phyloP scores from a whole-genome alignment of 2,888 invertebrate species.

The Arenicola marina region DNA sequence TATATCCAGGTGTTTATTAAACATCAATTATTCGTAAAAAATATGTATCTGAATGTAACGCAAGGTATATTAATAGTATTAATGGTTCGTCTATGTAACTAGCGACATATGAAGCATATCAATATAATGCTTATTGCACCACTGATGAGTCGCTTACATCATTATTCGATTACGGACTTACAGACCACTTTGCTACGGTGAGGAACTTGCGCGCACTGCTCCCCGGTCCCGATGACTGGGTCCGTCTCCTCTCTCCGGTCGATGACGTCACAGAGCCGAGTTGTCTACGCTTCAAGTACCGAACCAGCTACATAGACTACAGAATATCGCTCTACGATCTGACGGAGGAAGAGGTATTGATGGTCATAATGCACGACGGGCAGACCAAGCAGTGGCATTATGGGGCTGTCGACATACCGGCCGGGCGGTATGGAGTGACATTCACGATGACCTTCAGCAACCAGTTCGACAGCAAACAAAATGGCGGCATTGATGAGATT shows the following conservation, averaged over 20 bases:
- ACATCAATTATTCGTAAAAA: too few species aligned
- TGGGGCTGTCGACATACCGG: slow-evolving; percentile 2
- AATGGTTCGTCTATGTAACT: too few species aligned
- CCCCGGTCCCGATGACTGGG: too few species aligned
- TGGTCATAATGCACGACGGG: slow-evolving; percentile 25
- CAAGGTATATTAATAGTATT: too few species aligned
- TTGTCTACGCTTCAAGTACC: slow-evolving; percentile 23
- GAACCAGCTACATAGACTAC: slow-evolving; percentile 25
- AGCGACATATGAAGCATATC: too few species aligned
- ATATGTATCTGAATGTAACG: too few species aligned
- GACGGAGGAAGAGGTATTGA: slow-evolving; percentile 2
- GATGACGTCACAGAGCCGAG: slow-evolving; percentile 6
- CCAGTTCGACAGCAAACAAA: not conserved
- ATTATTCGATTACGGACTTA: too few species aligned
- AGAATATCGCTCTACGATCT: slow-evolving; percentile 4
- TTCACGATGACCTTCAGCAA: slow-evolving; percentile 14
- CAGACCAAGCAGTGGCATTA: slow-evolving; percentile 20
- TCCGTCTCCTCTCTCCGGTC: slow-evolving; percentile 19
- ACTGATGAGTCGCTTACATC: too few species aligned
- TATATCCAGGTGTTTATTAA: too few species aligned
- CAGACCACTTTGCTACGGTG: too few species aligned
- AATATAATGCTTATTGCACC: too few species aligned
- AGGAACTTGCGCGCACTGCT: too few species aligned
- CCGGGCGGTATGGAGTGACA: slow-evolving; percentile 17
- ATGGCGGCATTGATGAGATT: slow-evolving; percentile 19